Evolutionary conservation across 2,888 invertebrate species (phyloP).

Genomic region (Horisme vitalbata): DNA sequence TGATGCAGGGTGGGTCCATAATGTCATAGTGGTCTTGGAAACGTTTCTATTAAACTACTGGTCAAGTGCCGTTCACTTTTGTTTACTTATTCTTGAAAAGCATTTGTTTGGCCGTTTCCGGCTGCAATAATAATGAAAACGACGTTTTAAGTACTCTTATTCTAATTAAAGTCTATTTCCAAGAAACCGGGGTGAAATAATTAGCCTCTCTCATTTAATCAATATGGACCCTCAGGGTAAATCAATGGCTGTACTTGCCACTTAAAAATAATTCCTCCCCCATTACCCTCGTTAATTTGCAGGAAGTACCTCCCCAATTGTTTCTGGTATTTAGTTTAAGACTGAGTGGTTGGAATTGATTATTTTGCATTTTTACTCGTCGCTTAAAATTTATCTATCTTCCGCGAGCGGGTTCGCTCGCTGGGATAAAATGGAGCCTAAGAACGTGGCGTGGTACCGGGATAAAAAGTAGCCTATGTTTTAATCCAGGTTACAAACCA

Average conservation of each 20-base stretch:
- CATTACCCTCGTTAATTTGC: constrained; percentile 58
- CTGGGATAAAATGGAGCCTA: too few species aligned
- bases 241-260: constrained; percentile 52
- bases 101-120: too few species aligned
- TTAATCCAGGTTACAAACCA: too few species aligned
- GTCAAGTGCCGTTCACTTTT: too few species aligned
- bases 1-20: too few species aligned
- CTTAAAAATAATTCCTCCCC: constrained; percentile 64
- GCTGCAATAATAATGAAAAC: background rate
- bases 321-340: constrained; percentile 44
- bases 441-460: too few species aligned
- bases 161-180: background rate
- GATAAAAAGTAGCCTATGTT: too few species aligned
- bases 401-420: too few species aligned
- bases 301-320: constrained; percentile 51
- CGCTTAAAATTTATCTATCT: too few species aligned
- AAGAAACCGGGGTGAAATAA: constrained; percentile 16
- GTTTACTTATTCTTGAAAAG: too few species aligned
- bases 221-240: constrained; percentile 39
- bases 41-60: too few species aligned
- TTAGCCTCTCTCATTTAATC: constrained; percentile 16
- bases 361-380: constrained; percentile 14
- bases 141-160: background rate
- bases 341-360: constrained; percentile 22
- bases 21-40: too few species aligned